Conservation (phyloP, 1,140 invertebrate genomes). For the Macrobrachium rosenbergii region DNA sequence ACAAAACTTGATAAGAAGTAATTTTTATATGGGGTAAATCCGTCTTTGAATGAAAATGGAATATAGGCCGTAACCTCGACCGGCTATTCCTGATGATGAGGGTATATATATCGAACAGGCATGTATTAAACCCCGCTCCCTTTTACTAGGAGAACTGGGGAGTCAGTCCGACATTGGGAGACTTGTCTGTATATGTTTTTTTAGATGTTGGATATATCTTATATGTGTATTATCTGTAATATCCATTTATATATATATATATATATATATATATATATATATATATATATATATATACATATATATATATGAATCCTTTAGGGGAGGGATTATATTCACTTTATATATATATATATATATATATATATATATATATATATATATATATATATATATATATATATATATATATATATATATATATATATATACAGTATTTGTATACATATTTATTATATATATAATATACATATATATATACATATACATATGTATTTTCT, state of each 20-base stretch:
- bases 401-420: constrained; percentile 2
- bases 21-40: no score
- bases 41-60: no score
- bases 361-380: no score
- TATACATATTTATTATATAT: constrained; percentile 21
- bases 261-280: not conserved
- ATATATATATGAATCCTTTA: not conserved
- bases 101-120: no score
- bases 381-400: not conserved
- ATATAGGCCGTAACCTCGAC: no score
- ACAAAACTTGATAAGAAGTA: no score
- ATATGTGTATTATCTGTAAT: not conserved
- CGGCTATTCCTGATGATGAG: no score
- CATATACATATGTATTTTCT: not conserved
- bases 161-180: no score
- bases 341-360: not conserved
- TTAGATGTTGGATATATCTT: not conserved
- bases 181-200: no score
- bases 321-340: no score
- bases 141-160: no score
- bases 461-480: not conserved
- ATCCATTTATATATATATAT: not conserved
- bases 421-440: constrained; percentile 1
- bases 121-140: no score
- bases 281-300: not conserved